Percentiles rank a stretch among this genome's conserved stretches.
phyloP scores from a whole-genome alignment of 2,113 vertebrate genomes.

The Rana temporaria region DNA sequence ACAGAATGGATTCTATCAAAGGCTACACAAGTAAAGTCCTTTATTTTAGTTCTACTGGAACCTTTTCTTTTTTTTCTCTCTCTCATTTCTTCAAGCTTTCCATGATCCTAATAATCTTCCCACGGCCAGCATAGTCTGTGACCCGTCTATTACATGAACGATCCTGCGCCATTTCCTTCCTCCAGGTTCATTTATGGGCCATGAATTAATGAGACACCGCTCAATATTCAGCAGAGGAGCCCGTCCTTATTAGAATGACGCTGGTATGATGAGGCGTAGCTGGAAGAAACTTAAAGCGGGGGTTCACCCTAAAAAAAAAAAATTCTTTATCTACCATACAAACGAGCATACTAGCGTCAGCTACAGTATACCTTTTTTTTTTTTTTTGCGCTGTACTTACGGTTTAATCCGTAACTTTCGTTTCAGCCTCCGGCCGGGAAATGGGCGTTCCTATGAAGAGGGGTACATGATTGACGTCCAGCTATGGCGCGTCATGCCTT shows the following conservation, averaged over 20 bases:
- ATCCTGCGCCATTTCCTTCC: not conserved
- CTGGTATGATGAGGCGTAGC: not conserved
- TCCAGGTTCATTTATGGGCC: conserved; percentile 13
- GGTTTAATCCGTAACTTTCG: too few relatives aligned
- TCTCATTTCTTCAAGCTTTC: not conserved
- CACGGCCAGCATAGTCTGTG: not conserved
- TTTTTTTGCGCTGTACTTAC: too few relatives aligned
- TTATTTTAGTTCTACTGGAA: not conserved
- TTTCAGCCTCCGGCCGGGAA: too few relatives aligned
- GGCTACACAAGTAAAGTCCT: not conserved
- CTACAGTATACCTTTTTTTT: too few relatives aligned
- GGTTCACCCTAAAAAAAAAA: too few relatives aligned
- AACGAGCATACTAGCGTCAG: too few relatives aligned
- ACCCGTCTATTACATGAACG: conserved; percentile 2
- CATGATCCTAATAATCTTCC: conserved; percentile 16
- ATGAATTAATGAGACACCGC: conserved; percentile 30
- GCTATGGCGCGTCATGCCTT: too few relatives aligned
- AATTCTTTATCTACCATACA: too few relatives aligned
- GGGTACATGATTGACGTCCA: too few relatives aligned
- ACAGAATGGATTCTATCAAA: not conserved
- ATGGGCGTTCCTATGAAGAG: too few relatives aligned
- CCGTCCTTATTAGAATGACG: not conserved
- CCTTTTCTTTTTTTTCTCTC: not conserved
- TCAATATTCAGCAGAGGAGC: conserved; percentile 21
- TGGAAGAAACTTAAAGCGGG: too few relatives aligned